Base-by-base conservation (phyloP, 2,797 vertebrate genomes). In the Thamnophis elegans region DNA sequence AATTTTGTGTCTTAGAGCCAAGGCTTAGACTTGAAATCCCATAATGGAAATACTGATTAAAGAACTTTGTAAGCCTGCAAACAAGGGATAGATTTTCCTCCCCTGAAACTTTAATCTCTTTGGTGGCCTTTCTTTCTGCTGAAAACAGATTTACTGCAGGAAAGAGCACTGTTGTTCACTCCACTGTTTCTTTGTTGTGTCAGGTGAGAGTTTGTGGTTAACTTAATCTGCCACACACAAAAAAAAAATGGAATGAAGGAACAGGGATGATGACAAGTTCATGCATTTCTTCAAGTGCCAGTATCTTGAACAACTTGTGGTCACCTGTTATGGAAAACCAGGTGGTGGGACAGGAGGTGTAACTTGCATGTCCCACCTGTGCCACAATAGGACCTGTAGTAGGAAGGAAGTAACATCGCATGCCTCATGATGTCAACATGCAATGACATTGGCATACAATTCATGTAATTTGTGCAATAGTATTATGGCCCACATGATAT, bases 91-190 rank as follows among this genome's bases (percentile, higher is more conserved):
- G 85, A 22, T 42, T 92, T 90, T 25, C 26, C 56, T 51, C 51
- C 14, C 78, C 55, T 85, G 28, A 25, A 94, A 59, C 36, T 56
- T 88, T 91, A 93, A 92, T 95, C 88, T 96, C 92, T 88, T 53
- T 91, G 92, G 92, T 94, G 10, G 47, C 58, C 91, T 94, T 91
- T 90, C 25, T 78, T 78, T 36, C 32, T 91, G 88, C 1, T 2
- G 25, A 3, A 92, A 93, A 20, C 26, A 36, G 89, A 89, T 91
- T 1, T 26, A n/a, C 68, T 85, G 20, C 10, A 92, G 89, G 2
- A 89, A 92, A n/a, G 60, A 87, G 91, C 25, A 28, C 88, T n/a
- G 11, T 25, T 58, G 65, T 13, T 58, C n/a, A 51, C 8, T 36
- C 42, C 13, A 51, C 4, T 7, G 22, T n/a, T 59, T n/a, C 16